Percentiles rank a stretch among this genome's conserved stretches.
Evolutionary conservation across 2,888 invertebrate genomes (phyloP).

Genomic region (Apotomis betuletana): DNA sequence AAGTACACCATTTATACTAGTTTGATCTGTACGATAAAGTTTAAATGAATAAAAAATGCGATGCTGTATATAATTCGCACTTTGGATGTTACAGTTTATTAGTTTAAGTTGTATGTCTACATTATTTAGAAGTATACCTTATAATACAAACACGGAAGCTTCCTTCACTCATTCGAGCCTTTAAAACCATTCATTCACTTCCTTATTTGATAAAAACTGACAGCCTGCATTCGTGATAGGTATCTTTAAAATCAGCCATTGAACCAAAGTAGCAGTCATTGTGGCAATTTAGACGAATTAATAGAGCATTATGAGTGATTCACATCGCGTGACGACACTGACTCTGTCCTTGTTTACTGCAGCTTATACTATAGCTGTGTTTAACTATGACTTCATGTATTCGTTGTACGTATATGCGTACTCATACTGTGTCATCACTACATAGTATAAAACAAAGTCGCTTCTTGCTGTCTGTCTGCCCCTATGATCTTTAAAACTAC

Average conservation of each 20-base stretch:
- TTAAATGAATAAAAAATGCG: too few relatives aligned
- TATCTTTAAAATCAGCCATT: conserved; percentile 16
- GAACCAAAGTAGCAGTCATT: conserved; percentile 16
- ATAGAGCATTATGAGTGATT: conserved; percentile 33
- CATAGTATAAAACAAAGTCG: too few relatives aligned
- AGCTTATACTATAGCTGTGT: conserved; percentile 8
- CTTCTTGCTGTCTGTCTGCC: too few relatives aligned
- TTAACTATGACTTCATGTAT: conserved; percentile 1
- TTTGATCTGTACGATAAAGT: too few relatives aligned
- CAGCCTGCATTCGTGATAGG: conserved; percentile 1
- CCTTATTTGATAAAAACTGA: conserved; percentile 12
- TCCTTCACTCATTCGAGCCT: not conserved
- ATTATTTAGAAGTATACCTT: not conserved
- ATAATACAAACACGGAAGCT: conserved; percentile 5
- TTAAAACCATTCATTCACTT: not conserved
- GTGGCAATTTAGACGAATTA: conserved; percentile 28
- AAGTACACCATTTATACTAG: too few relatives aligned
- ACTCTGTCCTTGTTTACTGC: conserved; percentile 7
- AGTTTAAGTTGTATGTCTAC: too few relatives aligned
- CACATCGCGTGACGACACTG: conserved; percentile 36
- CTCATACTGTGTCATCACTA: not conserved
- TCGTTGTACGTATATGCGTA: not conserved
- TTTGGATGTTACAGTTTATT: too few relatives aligned
- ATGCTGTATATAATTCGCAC: too few relatives aligned
- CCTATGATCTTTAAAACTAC: too few relatives aligned